phyloP scores from a whole-genome alignment of 2,797 vertebrate genomes.

The Perodicticus potto region DNA sequence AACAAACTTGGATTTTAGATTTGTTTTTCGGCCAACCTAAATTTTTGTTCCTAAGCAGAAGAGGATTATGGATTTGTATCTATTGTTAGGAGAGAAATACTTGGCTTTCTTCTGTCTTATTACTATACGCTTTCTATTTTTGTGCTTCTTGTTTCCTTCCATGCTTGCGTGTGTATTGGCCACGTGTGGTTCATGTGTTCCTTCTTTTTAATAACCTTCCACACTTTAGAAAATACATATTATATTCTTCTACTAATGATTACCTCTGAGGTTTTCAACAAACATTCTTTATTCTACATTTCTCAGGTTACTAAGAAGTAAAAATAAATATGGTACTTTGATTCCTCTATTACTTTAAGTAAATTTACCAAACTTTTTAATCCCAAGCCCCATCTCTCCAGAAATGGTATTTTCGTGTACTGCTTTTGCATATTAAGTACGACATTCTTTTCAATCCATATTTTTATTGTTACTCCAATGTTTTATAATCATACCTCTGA shows the following conservation, averaged over 20 bases:
- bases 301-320: constrained; percentile 3
- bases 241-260: neutral
- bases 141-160: neutral
- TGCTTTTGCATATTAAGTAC: neutral
- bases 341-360: neutral
- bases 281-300: neutral
- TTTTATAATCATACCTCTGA: neutral
- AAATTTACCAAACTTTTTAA: neutral
- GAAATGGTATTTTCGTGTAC: neutral
- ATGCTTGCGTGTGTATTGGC: neutral
- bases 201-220: neutral
- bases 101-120: neutral
- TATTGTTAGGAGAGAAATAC: neutral
- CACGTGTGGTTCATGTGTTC: neutral
- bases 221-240: neutral
- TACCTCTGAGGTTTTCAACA: neutral
- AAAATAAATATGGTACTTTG: neutral
- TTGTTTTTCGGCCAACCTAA: neutral
- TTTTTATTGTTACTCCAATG: neutral
- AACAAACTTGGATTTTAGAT: neutral
- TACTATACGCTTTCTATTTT: neutral
- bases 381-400: neutral
- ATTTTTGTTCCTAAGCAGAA: neutral
- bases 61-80: neutral
- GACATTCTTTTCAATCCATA: neutral